phyloP scores from a whole-genome alignment of 1,140 invertebrate species.

The Aporrectodea caliginosa region DNA sequence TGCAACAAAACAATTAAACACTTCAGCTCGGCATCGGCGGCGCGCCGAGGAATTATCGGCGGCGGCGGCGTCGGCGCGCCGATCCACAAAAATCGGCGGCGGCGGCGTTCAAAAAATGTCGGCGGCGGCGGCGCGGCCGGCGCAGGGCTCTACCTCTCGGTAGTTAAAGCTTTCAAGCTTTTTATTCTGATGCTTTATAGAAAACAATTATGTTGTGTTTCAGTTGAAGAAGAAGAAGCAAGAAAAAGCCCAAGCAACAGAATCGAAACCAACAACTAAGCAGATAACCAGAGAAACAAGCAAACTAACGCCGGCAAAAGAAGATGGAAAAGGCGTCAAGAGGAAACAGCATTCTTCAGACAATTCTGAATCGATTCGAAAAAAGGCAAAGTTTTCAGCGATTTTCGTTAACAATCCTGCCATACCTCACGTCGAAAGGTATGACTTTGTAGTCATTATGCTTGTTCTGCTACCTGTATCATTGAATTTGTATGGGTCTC shows the following conservation, averaged over 20 bases:
- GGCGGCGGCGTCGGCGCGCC: too few species aligned
- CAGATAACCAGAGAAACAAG: too few species aligned
- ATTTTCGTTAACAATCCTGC: slow-evolving; percentile 72
- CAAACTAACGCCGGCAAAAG: neutral
- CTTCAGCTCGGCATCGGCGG: too few species aligned
- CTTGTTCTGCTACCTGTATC: neutral
- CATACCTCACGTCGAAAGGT: slow-evolving; percentile 60
- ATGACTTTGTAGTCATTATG: slow-evolving; percentile 17
- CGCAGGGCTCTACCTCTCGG: too few species aligned
- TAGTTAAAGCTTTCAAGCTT: neutral
- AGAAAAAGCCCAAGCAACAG: neutral
- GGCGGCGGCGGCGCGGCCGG: too few species aligned
- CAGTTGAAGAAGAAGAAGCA: neutral
- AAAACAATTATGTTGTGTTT: neutral
- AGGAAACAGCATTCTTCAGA: neutral
- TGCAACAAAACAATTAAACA: too few species aligned
- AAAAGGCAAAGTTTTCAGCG: slow-evolving; percentile 52
- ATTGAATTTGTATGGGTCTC: slow-evolving; percentile 64
- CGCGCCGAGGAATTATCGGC: too few species aligned
- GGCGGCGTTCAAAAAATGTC: too few species aligned
- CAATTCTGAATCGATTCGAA: neutral
- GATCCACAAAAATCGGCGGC: too few species aligned
- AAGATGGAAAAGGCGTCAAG: neutral
- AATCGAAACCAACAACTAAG: neutral
- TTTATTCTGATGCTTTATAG: too few species aligned